A percentile compares a stretch with the other conserved stretches of the same genome.
Evolutionary conservation across 2,113 vertebrate species (phyloP).

Genomic region (Trogon surrucura): DNA sequence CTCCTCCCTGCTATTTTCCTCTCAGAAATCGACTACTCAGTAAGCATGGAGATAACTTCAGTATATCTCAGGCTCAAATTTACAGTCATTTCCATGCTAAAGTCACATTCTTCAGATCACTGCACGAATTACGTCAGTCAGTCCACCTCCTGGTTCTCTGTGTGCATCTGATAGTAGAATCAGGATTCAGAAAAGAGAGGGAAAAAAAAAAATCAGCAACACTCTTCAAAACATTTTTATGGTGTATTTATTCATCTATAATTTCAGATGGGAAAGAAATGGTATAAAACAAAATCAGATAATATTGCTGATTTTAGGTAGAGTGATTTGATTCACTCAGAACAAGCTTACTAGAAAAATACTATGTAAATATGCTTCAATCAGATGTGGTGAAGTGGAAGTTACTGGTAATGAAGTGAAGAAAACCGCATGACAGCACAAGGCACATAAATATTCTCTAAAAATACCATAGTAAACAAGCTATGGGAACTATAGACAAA

Average conservation of each 20-base stretch:
- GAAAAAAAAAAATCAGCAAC: neutral
- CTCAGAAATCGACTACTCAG: neutral
- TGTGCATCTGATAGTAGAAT: neutral
- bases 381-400: neutral
- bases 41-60: neutral
- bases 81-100: neutral
- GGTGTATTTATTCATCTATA: neutral
- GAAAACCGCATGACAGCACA: neutral
- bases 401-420: neutral
- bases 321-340: neutral
- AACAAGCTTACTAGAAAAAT: neutral
- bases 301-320: neutral
- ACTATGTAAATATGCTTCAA: neutral
- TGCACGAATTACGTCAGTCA: neutral
- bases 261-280: neutral
- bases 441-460: neutral
- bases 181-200: neutral
- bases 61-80: neutral
- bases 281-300: neutral
- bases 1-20: neutral
- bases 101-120: slow-evolving; percentile 17
- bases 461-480: neutral
- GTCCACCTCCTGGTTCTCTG: neutral
- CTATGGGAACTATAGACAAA: neutral
- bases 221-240: neutral